These are phyloP conservation scores for Centropus unirufus DNA, from an alignment of 2,113 vertebrate genomes.

Conservation along the genomic window DNA sequence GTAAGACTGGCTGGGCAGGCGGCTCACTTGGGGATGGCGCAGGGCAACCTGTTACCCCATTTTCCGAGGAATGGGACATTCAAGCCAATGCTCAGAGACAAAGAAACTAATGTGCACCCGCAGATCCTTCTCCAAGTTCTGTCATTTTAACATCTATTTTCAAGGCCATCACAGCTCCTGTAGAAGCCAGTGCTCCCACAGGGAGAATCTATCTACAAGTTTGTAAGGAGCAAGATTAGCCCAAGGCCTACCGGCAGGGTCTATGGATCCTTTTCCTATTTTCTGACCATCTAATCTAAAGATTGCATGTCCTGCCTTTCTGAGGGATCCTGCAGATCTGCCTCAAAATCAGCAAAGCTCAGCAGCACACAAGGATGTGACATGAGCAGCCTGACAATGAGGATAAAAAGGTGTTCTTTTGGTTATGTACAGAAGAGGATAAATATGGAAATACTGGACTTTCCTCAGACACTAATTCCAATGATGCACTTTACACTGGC, in stretches of 20 bases:
- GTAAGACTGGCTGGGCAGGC: background rate
- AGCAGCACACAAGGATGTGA: background rate
- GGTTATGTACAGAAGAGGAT: background rate
- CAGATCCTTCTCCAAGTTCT: background rate
- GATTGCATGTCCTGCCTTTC: background rate
- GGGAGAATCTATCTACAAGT: background rate
- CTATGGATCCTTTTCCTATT: background rate
- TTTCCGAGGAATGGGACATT: background rate
- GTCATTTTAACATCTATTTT: background rate
- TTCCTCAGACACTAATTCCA: background rate
- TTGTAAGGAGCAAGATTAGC: background rate
- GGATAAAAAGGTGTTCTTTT: background rate
- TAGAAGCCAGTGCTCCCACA: background rate
- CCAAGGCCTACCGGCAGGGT: background rate
- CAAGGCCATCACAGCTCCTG: background rate
- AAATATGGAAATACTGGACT: background rate
- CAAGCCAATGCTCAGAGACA: background rate
- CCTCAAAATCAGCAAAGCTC: background rate
- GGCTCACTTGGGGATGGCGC: background rate
- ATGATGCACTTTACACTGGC: background rate
- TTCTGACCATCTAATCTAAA: background rate
- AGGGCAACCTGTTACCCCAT: background rate
- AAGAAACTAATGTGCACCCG: background rate
- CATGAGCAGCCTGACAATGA: accelerated
- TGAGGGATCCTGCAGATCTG: background rate